Base-by-base conservation (phyloP, 2,888 invertebrate genomes). In the Mesorhabditis sp. region DNA sequence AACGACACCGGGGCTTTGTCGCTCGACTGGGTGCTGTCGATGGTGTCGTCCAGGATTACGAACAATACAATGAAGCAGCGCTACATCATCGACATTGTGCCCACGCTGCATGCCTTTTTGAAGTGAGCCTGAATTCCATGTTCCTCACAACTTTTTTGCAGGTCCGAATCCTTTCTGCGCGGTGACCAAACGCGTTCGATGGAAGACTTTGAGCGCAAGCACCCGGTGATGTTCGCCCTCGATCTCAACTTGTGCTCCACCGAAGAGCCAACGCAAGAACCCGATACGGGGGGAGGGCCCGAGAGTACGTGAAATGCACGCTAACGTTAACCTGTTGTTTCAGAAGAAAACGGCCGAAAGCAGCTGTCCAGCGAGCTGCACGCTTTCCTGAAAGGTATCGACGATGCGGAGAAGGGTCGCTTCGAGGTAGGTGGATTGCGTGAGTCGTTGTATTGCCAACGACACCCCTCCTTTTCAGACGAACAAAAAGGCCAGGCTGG, bases 331-430 rank as follows among this genome's bases (percentile, higher is more conserved):
- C 10, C 13, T 13, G 13, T 15, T n/a, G 42, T 15, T 66, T 41
- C 58, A 58, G 28, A 70, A 44, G 62, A 71, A 41, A 64, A n/a
- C 5, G 66, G 44, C n/a, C 58, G 64, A 43, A 66, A 66, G 4
- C 64, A 72, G 50, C 64, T 72, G 66, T 71, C 72, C 62, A 74
- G 81, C 43, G 83, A 84, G 64, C 63, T 82, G 71, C 79, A 71
- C 65, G 76, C 79, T 42, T 80, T 81, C 68, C 72, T 82, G 58
- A 77, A 76, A 64, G 80, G 81, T 10, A 76, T 80, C 43, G 85
- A 85, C 70, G 85, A 85, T 63, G 79, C 83, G 43, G 85, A 85
- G 67, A 82, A 80, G 50, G 82, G 82, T 2, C 74, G 81, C 67
- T 65, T 82, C 62, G 82, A 85, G 77, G 80, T 80, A 10, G 66